phyloP scores from a whole-genome alignment of 1,140 invertebrate species.

The Zaprionus ornatus region DNA sequence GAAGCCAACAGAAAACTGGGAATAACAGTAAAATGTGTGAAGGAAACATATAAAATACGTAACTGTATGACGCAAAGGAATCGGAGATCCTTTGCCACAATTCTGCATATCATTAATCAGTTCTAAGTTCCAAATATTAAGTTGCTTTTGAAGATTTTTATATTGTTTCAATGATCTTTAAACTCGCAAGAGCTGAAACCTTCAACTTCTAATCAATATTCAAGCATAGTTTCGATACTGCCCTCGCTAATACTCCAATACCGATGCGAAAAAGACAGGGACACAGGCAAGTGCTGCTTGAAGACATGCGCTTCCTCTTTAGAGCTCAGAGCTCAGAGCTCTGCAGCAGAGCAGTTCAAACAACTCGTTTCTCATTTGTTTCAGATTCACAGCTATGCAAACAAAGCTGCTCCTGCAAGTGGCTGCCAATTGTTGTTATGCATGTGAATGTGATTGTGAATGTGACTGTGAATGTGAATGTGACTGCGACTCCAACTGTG shows the following conservation, averaged over 20 bases:
- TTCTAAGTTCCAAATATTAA: neutral
- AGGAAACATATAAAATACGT: neutral
- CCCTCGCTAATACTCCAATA: constrained; percentile 21
- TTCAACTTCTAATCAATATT: neutral
- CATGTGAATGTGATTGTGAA: constrained; percentile 10
- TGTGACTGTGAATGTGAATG: neutral
- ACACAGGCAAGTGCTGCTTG: constrained; percentile 64
- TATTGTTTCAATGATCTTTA: too few relatives aligned
- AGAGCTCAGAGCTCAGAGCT: constrained; percentile 6
- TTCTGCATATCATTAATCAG: neutral
- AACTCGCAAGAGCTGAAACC: neutral
- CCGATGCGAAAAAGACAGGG: constrained; percentile 7
- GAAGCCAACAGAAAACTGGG: neutral
- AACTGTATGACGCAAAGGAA: neutral
- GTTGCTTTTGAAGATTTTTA: neutral
- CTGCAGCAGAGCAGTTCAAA: constrained; percentile 36
- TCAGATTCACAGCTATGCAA: constrained; percentile 64
- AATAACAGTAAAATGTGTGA: neutral
- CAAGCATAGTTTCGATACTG: neutral
- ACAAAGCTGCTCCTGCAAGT: constrained; percentile 76
- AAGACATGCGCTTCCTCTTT: constrained; percentile 79
- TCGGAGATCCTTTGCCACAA: neutral
- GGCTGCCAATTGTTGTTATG: constrained; percentile 53
- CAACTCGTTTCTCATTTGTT: constrained; percentile 49
- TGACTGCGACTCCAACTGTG: neutral